phyloP scores from a whole-genome alignment of 2,113 vertebrate species.

The Atlantisia rogersi region DNA sequence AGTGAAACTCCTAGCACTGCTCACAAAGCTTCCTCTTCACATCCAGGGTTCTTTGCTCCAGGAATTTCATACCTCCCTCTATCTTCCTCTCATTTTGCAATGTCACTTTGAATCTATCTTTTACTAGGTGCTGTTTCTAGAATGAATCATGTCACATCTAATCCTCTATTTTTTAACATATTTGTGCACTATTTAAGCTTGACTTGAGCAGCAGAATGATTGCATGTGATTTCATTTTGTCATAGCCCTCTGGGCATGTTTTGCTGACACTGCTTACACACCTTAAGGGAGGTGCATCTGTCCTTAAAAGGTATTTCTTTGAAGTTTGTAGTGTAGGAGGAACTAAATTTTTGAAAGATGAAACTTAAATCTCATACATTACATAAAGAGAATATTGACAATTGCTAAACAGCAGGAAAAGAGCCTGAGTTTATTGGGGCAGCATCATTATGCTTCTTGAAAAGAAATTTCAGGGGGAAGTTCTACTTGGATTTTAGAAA shows the following conservation, averaged over 20 bases:
- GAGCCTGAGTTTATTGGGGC: neutral
- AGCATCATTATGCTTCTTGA: accelerated
- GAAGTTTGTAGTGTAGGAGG: neutral
- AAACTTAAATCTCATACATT: neutral
- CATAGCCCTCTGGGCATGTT: neutral
- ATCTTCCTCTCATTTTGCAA: neutral
- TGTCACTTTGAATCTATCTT: neutral
- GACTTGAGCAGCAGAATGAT: neutral
- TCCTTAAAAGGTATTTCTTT: neutral
- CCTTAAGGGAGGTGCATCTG: neutral
- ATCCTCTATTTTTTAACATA: neutral
- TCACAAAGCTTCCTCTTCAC: neutral
- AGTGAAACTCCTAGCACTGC: neutral
- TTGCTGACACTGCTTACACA: neutral
- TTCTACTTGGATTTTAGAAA: neutral
- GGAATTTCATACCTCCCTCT: neutral
- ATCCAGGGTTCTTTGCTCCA: neutral
- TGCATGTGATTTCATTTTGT: neutral
- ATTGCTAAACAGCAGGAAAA: neutral
- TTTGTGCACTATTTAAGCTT: neutral
- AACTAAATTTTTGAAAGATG: neutral
- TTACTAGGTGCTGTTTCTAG: neutral
- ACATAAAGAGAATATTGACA: neutral
- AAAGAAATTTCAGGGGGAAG: neutral
- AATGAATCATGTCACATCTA: neutral